These are phyloP conservation scores for Scylla paramamosain DNA, from an alignment of 1,140 invertebrate genomes.

Conservation along the genomic window DNA sequence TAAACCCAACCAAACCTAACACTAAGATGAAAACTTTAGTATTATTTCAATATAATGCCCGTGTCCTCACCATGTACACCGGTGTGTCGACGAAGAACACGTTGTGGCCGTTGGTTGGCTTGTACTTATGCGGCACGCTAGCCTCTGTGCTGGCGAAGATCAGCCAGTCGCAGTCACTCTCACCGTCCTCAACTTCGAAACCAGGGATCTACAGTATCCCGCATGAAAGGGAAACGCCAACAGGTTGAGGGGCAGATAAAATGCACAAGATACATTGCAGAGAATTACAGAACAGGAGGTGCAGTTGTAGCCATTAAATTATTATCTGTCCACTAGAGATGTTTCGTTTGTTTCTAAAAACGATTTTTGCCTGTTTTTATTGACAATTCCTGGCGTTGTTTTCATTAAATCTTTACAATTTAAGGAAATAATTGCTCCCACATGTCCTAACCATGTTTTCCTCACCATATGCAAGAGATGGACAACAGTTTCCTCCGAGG, in stretches of 20 bases:
- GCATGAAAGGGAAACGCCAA: neutral
- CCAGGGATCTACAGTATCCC: neutral
- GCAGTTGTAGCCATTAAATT: neutral
- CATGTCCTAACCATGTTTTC: too few relatives aligned
- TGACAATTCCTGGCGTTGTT: neutral
- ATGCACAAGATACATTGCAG: neutral
- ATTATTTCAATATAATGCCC: too few relatives aligned
- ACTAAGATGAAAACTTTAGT: too few relatives aligned
- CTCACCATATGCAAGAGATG: neutral
- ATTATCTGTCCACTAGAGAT: neutral
- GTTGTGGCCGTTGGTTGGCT: constrained; percentile 33
- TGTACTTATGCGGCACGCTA: neutral
- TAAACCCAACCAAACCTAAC: too few relatives aligned
- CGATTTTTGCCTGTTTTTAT: neutral
- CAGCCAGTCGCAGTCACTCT: constrained; percentile 50
- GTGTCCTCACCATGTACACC: neutral
- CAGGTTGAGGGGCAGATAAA: neutral
- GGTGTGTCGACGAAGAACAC: constrained; percentile 30
- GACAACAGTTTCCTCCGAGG: neutral
- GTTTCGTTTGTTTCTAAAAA: neutral
- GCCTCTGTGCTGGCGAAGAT: neutral
- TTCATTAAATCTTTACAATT: too few relatives aligned
- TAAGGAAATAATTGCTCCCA: too few relatives aligned
- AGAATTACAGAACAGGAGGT: neutral
- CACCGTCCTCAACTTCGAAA: neutral